Evolutionary conservation across 2,113 vertebrate genomes (phyloP).

Genomic region (Patagioenas fasciata): DNA sequence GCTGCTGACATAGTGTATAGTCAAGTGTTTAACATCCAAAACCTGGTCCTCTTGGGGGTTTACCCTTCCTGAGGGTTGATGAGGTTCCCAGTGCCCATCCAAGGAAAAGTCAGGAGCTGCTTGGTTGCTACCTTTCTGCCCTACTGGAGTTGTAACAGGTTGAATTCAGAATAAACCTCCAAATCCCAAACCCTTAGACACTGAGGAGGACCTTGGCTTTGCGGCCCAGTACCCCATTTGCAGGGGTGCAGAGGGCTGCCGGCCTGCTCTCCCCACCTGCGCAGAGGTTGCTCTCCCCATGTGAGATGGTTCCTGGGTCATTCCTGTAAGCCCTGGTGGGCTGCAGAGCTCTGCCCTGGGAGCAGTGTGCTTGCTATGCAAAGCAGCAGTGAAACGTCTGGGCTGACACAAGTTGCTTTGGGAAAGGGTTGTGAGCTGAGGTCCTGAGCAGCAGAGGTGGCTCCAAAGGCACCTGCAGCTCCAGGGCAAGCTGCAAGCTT

Average conservation of each 20-base stretch:
- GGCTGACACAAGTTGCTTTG: accelerated
- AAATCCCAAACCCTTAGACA: background rate
- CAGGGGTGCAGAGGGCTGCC: background rate
- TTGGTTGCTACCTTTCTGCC: background rate
- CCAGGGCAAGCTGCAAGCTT: background rate
- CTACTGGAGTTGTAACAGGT: background rate
- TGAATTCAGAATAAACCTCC: background rate
- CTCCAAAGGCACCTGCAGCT: background rate
- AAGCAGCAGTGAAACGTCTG: background rate
- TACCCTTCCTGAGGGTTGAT: background rate
- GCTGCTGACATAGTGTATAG: background rate
- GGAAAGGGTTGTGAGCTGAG: background rate
- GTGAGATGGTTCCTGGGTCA: background rate
- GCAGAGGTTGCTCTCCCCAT: accelerated
- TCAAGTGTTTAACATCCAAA: background rate
- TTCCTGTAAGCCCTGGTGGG: background rate
- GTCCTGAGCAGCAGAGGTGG: background rate
- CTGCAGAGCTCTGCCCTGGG: background rate
- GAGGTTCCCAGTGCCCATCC: background rate
- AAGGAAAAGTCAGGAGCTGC: background rate
- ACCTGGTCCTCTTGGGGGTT: background rate
- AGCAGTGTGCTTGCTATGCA: background rate
- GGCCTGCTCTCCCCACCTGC: background rate
- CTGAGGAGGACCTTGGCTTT: background rate
- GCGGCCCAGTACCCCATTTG: background rate